Conservation (phyloP, 2,797 vertebrate species). For the Tragelaphus eurycerus region DNA sequence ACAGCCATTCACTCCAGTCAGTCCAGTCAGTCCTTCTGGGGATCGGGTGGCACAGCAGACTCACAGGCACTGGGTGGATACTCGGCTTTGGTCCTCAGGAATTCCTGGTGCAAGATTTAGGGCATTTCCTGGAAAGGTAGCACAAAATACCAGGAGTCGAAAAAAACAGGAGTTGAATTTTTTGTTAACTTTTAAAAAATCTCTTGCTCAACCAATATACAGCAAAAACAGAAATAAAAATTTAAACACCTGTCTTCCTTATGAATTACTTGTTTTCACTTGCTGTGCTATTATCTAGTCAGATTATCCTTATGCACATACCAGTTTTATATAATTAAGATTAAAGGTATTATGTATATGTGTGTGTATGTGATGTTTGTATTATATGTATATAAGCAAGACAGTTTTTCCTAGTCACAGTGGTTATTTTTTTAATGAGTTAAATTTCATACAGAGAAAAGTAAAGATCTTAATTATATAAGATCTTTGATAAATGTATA, state of each 20-base stretch:
- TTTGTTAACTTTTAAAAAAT: background rate
- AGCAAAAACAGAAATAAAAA: background rate
- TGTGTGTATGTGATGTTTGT: background rate
- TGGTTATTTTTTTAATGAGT: background rate
- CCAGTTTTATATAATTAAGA: background rate
- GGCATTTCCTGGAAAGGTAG: background rate
- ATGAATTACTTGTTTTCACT: background rate
- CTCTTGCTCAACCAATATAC: background rate
- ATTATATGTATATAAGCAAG: background rate
- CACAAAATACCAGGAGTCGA: background rate
- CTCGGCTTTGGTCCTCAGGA: background rate
- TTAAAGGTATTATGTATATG: background rate
- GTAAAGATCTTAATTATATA: background rate
- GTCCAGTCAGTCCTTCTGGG: background rate
- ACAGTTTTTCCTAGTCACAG: background rate
- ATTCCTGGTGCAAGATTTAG: background rate
- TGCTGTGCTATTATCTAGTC: background rate
- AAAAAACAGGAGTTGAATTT: background rate
- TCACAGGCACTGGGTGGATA: background rate
- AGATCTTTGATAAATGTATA: background rate
- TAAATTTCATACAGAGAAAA: slow-evolving; percentile 33
- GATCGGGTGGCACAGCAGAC: background rate
- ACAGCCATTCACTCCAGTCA: background rate
- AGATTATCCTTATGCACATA: background rate
- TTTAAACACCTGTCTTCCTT: background rate